Evolutionary conservation across 2,797 vertebrate genomes (phyloP).

Genomic region (Cryptoblepharus egeriae): DNA sequence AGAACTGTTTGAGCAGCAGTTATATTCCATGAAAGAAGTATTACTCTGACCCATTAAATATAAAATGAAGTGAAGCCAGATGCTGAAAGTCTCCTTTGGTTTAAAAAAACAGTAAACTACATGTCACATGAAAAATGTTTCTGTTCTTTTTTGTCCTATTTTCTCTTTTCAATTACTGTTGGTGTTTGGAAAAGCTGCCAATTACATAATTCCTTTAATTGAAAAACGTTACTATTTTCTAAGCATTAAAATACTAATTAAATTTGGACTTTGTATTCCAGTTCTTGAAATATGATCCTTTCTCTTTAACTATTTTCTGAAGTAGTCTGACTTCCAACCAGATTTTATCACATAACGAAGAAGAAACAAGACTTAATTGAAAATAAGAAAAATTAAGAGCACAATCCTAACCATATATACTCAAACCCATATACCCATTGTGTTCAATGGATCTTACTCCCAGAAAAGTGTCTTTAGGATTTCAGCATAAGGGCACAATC

Average conservation of each 20-base stretch:
- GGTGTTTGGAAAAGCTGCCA: neutral
- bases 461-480: no score
- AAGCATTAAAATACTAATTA: conserved; percentile 13
- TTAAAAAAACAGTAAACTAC: conserved; percentile 16
- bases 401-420: no score
- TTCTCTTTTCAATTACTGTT: conserved; percentile 16
- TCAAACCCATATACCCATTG: no score
- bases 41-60: neutral
- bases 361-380: neutral
- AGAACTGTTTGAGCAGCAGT: neutral
- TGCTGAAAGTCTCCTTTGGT: neutral
- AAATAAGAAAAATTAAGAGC: conserved; percentile 15
- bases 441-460: no score
- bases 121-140: neutral
- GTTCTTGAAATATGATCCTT: neutral
- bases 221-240: neutral
- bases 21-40: neutral
- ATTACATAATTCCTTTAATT: conserved; percentile 14
- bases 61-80: neutral
- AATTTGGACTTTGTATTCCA: neutral
- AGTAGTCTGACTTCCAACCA: conserved; percentile 8
- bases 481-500: no score
- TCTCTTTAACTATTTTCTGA: neutral
- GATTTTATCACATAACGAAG: neutral
- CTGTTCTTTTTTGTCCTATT: neutral